A percentile compares a stretch with the other conserved stretches of the same genome.
Conservation (phyloP, 2,888 invertebrate genomes). For the Brenthis hecate region DNA sequence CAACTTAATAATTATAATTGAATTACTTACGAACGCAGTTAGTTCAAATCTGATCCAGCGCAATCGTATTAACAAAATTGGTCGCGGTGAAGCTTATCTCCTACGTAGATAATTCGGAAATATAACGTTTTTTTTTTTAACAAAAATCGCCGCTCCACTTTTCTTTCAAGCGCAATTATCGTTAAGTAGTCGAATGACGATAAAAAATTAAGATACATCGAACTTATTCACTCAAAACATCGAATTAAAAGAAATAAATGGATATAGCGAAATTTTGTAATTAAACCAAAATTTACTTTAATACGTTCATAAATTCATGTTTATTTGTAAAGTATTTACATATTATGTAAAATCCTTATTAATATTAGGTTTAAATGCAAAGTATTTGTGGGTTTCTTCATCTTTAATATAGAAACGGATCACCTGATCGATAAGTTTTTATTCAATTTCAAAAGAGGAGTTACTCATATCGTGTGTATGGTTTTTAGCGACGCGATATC, state of each 20-base stretch:
- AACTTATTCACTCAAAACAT: constrained; percentile 1
- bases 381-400: too few relatives aligned
- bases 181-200: constrained; percentile 9
- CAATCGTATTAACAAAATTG: background rate
- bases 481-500: too few relatives aligned
- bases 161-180: constrained; percentile 20
- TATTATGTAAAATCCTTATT: too few relatives aligned
- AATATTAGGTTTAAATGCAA: too few relatives aligned
- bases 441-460: too few relatives aligned
- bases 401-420: too few relatives aligned
- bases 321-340: too few relatives aligned
- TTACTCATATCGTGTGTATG: too few relatives aligned
- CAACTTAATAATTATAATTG: constrained; percentile 11
- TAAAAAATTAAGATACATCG: constrained; percentile 15
- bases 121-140: constrained; percentile 21
- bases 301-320: too few relatives aligned
- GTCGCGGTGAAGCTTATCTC: constrained; percentile 19
- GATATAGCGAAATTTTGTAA: background rate
- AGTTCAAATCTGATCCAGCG: constrained; percentile 9
- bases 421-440: too few relatives aligned
- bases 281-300: background rate
- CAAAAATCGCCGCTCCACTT: constrained; percentile 21
- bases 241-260: background rate
- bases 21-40: constrained; percentile 12
- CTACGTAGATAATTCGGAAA: constrained; percentile 14